Conservation (phyloP, 2,113 vertebrate genomes). For the Cnemophilus loriae region DNA sequence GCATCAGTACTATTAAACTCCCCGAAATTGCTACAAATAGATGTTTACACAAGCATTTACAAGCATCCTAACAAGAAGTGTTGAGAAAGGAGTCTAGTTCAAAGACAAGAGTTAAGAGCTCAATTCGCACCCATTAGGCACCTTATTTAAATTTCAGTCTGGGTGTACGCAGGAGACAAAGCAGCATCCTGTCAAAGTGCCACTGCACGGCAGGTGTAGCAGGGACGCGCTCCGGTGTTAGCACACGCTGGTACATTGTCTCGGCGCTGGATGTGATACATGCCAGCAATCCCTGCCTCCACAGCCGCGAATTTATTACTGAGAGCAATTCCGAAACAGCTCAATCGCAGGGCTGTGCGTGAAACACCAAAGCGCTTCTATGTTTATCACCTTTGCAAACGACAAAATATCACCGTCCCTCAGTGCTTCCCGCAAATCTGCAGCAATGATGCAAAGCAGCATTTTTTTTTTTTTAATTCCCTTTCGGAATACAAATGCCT, state of each 20-base stretch:
- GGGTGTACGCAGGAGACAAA: background rate
- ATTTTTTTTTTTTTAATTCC: constrained; percentile 40
- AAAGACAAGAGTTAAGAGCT: constrained; percentile 20
- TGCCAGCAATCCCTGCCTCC: constrained; percentile 13
- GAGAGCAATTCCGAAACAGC: constrained; percentile 55
- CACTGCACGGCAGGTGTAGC: background rate
- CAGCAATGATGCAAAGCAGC: constrained; percentile 67
- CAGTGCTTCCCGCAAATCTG: constrained; percentile 55
- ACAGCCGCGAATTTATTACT: constrained; percentile 47
- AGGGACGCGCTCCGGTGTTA: background rate
- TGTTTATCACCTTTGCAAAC: constrained; percentile 51
- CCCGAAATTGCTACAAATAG: background rate
- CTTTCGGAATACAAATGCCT: constrained; percentile 72
- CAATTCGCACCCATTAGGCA: constrained; percentile 31
- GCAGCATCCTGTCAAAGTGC: background rate
- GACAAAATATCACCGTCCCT: background rate
- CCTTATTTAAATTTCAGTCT: constrained; percentile 50
- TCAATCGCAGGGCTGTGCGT: background rate
- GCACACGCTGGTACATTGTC: background rate
- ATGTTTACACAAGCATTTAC: constrained; percentile 2
- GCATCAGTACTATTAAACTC: background rate
- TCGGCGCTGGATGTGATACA: background rate
- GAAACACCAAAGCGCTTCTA: constrained; percentile 24
- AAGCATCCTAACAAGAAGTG: constrained; percentile 31
- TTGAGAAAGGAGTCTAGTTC: background rate